Evolutionary conservation across 2,888 invertebrate species (phyloP).

Genomic region (Achlya flavicornis): DNA sequence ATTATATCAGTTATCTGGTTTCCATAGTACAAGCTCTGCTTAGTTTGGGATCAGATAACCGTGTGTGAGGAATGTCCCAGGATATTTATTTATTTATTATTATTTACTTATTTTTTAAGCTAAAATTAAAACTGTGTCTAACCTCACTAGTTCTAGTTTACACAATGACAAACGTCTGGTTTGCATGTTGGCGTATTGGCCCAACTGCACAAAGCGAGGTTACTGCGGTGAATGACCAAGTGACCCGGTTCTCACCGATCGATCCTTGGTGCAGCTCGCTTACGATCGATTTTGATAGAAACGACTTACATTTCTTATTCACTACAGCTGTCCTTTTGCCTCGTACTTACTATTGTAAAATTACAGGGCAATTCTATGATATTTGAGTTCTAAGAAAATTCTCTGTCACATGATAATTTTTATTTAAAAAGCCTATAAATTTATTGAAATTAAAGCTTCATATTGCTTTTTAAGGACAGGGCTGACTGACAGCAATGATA

Average conservation of each 20-base stretch:
- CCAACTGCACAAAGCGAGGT: slow-evolving; percentile 36
- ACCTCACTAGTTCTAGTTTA: background rate
- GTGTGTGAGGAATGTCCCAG: too few species aligned
- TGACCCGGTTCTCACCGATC: slow-evolving; percentile 51
- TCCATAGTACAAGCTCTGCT: too few species aligned
- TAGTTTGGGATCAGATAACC: too few species aligned
- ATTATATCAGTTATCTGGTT: too few species aligned
- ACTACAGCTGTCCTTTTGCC: background rate
- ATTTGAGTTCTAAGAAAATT: background rate
- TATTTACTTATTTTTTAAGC: too few species aligned
- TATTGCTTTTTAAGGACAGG: too few species aligned
- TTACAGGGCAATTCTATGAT: background rate
- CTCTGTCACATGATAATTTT: background rate
- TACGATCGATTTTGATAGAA: slow-evolving; percentile 33
- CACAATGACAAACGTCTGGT: slow-evolving; percentile 3
- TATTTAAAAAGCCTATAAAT: too few species aligned
- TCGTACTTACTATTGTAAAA: background rate
- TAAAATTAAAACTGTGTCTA: background rate
- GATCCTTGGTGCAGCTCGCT: slow-evolving; percentile 43
- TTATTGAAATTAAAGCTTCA: background rate
- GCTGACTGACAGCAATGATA: too few species aligned
- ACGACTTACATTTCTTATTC: background rate
- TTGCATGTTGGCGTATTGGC: slow-evolving; percentile 27
- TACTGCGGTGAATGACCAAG: slow-evolving; percentile 45
- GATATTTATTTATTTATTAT: too few species aligned